Conservation (phyloP, 2,888 invertebrate genomes). For the Melieria omissa region DNA sequence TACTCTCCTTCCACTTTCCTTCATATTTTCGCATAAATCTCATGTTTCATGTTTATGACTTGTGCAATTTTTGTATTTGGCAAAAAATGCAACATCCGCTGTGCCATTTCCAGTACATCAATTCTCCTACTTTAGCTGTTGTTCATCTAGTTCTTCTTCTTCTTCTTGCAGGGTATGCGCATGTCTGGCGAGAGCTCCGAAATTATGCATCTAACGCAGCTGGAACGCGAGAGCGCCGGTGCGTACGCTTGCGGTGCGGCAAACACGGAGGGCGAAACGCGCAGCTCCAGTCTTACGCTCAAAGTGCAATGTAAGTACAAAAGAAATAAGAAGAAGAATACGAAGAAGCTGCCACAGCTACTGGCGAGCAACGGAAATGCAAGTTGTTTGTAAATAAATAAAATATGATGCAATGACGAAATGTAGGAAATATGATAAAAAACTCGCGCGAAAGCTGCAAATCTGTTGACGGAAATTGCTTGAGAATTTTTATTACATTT, state of each 20-base stretch:
- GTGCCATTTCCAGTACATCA: neutral
- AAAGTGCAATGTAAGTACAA: conserved; percentile 81
- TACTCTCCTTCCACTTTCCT: too few relatives aligned
- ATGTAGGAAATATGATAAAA: too few relatives aligned
- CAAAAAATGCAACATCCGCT: conserved; percentile 29
- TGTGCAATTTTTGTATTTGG: conserved; percentile 11
- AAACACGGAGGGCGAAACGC: conserved; percentile 83
- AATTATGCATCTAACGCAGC: conserved; percentile 75
- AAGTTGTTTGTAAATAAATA: neutral
- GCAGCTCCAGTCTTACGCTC: conserved; percentile 79
- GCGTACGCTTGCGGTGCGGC: conserved; percentile 84
- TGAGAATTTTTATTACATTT: too few relatives aligned
- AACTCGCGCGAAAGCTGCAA: too few relatives aligned
- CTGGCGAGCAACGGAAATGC: neutral
- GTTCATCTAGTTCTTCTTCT: conserved; percentile 2
- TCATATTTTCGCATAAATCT: neutral
- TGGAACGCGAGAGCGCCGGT: conserved; percentile 78
- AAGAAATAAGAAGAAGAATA: conserved; percentile 1
- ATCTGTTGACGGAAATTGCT: too few relatives aligned
- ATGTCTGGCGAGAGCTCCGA: conserved; percentile 67
- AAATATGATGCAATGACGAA: too few relatives aligned
- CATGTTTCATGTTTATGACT: conserved; percentile 8
- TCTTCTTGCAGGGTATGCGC: conserved; percentile 65
- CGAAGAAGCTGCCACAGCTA: neutral
- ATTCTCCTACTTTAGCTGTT: neutral